These are phyloP conservation scores for Coregonus ussuriensis DNA, from an alignment of 2,797 vertebrate species.

Conservation along the genomic window DNA sequence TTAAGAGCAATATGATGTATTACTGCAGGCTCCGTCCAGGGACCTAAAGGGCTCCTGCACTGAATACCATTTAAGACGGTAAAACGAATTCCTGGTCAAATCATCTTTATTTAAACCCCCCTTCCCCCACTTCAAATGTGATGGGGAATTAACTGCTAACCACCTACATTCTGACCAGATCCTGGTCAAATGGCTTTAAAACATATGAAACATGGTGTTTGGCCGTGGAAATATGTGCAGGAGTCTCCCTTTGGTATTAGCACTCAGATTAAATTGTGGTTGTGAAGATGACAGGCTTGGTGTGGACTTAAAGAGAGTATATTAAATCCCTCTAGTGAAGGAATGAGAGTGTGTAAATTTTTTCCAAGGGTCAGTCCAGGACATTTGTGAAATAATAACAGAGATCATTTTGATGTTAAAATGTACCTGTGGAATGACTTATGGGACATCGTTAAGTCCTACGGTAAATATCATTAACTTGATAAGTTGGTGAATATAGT, in stretches of 20 bases:
- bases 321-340: neutral
- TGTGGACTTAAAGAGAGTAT: neutral
- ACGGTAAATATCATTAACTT: neutral
- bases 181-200: conserved; percentile 31
- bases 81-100: conserved; percentile 55
- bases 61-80: conserved; percentile 64
- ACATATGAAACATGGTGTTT: conserved; percentile 23
- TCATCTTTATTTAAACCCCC: conserved; percentile 49
- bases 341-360: neutral
- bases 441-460: neutral
- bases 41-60: conserved; percentile 53
- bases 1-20: neutral
- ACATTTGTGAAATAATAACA: neutral
- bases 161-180: conserved; percentile 32
- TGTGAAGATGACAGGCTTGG: neutral
- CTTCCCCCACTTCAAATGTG: conserved; percentile 24
- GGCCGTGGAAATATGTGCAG: neutral
- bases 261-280: neutral
- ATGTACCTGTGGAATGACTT: neutral
- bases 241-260: neutral
- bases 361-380: neutral
- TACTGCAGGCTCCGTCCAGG: conserved; percentile 38
- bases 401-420: neutral
- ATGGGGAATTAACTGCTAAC: conserved; percentile 53
- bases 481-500: neutral